Conservation (phyloP, 2,113 vertebrate species). For the Nerophis ophidion region DNA sequence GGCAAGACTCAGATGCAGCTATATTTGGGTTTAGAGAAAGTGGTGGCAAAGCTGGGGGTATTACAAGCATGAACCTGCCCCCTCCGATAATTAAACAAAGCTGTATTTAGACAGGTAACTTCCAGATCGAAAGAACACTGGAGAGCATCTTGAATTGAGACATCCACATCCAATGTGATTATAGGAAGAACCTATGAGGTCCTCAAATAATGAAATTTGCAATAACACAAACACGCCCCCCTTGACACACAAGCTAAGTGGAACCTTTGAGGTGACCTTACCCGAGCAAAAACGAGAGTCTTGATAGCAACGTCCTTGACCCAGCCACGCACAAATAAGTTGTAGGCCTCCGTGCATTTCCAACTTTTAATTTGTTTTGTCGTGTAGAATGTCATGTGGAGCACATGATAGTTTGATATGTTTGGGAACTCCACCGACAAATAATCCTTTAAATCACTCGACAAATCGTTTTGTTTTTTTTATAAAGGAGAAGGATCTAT, state of each 20-base stretch:
- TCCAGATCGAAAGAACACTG: constrained; percentile 50
- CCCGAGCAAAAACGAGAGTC: neutral
- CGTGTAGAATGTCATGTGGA: too few species aligned
- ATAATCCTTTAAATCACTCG: too few species aligned
- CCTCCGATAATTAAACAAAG: constrained; percentile 64
- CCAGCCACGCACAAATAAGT: too few species aligned
- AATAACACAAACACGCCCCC: constrained; percentile 60
- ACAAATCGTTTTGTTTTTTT: too few species aligned
- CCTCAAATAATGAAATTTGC: constrained; percentile 56
- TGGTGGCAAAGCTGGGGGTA: constrained; percentile 13
- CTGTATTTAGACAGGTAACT: constrained; percentile 59
- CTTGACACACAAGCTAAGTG: constrained; percentile 33
- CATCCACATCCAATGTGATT: constrained; percentile 54
- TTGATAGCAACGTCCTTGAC: too few species aligned
- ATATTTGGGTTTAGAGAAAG: constrained; percentile 30
- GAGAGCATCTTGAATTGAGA: constrained; percentile 47
- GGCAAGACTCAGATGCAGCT: constrained; percentile 44
- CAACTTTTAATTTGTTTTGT: too few species aligned
- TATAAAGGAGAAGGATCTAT: too few species aligned
- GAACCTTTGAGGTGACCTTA: too few species aligned
- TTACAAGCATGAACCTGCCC: constrained; percentile 50
- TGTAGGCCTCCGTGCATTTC: too few species aligned
- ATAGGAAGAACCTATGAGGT: constrained; percentile 56
- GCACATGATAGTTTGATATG: too few species aligned
- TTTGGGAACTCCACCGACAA: too few species aligned